Conservation (phyloP, 2,797 vertebrate species). For the Glossophaga mutica region DNA sequence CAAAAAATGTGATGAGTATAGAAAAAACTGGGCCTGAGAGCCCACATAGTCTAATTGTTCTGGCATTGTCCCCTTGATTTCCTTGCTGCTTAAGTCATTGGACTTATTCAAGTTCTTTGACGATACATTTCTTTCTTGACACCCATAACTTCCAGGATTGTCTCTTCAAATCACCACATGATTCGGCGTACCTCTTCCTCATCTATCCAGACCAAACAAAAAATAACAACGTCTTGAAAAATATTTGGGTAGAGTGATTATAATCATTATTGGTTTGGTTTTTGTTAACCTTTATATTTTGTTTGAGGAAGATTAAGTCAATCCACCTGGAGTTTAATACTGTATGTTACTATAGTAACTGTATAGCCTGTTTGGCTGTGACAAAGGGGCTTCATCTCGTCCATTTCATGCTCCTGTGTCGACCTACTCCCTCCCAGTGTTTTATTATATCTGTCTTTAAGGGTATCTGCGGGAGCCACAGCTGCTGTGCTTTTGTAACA, state of each 20-base stretch:
- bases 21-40: background rate
- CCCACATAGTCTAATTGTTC: conserved; percentile 2
- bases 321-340: conserved; percentile 88
- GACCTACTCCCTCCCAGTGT: conserved; percentile 86
- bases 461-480: conserved; percentile 85
- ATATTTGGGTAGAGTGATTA: conserved; percentile 76
- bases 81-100: background rate
- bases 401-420: conserved; percentile 87
- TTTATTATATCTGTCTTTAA: conserved; percentile 88
- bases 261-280: conserved; percentile 83
- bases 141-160: conserved; percentile 10
- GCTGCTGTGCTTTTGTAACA: conserved; percentile 86
- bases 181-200: background rate
- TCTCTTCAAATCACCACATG: conserved; percentile 18
- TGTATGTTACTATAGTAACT: conserved; percentile 94
- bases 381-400: conserved; percentile 91
- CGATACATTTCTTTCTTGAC: conserved; percentile 14
- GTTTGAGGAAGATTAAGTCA: conserved; percentile 88
- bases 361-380: conserved; percentile 88
- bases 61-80: conserved; percentile 37
- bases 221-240: conserved; percentile 78
- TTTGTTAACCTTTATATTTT: conserved; percentile 83
- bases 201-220: conserved; percentile 60
- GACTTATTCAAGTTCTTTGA: conserved; percentile 5
- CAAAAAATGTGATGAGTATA: background rate